phyloP scores from a whole-genome alignment of 2,888 invertebrate genomes.

The Coleophora deauratella region DNA sequence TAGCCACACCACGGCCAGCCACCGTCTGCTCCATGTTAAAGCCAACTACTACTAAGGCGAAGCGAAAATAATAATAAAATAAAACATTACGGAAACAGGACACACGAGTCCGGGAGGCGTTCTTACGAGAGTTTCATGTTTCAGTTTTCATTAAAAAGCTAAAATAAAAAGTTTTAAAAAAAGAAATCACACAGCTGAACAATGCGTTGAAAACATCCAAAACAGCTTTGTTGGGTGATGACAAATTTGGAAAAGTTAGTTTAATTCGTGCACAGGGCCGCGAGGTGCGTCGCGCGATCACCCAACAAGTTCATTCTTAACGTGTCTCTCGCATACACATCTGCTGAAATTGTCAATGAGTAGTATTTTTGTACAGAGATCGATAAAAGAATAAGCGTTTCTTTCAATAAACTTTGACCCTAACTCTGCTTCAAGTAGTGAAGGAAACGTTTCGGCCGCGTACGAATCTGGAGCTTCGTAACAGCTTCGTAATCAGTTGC shows the following conservation, averaged over 20 bases:
- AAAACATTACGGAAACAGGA: conserved; percentile 71
- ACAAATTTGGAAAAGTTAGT: conserved; percentile 31
- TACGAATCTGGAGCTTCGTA: too few relatives aligned
- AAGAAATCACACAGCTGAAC: conserved; percentile 66
- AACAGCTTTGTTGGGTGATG: conserved; percentile 60
- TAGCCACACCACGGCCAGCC: conserved; percentile 67
- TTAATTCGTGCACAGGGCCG: conserved; percentile 40
- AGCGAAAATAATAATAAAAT: conserved; percentile 59
- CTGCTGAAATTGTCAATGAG: conserved; percentile 1
- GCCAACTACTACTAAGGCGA: conserved; percentile 71
- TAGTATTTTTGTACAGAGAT: too few relatives aligned
- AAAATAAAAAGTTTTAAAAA: conserved; percentile 48
- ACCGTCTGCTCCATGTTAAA: conserved; percentile 62
- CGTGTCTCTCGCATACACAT: conserved; percentile 64
- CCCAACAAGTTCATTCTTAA: conserved; percentile 49
- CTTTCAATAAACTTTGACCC: too few relatives aligned
- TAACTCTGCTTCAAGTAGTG: too few relatives aligned
- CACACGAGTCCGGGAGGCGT: conserved; percentile 69
- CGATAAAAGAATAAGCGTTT: too few relatives aligned
- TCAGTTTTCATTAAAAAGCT: conserved; percentile 39
- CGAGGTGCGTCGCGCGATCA: conserved; percentile 56
- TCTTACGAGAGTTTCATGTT: conserved; percentile 13
- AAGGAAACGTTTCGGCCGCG: too few relatives aligned
- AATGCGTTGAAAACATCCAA: conserved; percentile 63
- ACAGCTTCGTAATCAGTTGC: too few relatives aligned